Base-by-base conservation (phyloP, 2,797 vertebrate genomes). In the Chrysocyon brachyurus region DNA sequence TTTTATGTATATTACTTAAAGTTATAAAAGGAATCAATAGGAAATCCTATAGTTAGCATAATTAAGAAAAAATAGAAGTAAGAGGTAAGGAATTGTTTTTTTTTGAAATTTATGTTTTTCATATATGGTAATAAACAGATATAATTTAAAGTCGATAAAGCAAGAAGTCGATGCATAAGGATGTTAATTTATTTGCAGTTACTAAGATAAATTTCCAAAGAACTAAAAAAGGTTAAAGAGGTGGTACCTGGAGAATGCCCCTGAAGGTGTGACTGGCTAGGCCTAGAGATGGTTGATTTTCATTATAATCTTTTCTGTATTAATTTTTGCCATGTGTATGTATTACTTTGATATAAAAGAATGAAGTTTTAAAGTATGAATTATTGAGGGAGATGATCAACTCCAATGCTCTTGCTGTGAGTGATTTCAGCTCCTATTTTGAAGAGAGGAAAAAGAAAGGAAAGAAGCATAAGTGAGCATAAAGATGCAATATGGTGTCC, bases 1-100 rank as follows among this genome's bases (percentile, higher is more conserved):
- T 36, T 81, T 81, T 66, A 79, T 21, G 26, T 52, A 36, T 49
- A 93, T 72, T 85, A 49, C 5, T 73, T 49, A 52, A 86, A 93
- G 49, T 93, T 70, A 68, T 33, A 90, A 93, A 59, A 79, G 33
- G 16, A 56, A 57, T 72, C 46, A 31, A 77, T n/a, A 89, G 61
- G 49, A 92, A 64, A 54, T n/a, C 1, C 0, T 36, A 21, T 56
- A 77, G 40, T 46, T 85, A 90, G 68, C 10, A 57, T 63, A 96
- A 85, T 68, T 49, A 86, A 96, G 26, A 75, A 94, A 91, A 94
- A 87, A 57, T 56, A 79, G 54, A 57, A 61, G 19, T 66, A 70
- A 82, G 85, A 82, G 7, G 54, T 33, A 16, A 31, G 75, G 21
- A 22, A 70, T 24, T 94, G 26, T 17, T 15, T 40, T 46, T 52